Evolutionary conservation across 2,888 invertebrate genomes (phyloP), one percentile per base, ranked within the genome.

Genomic region (Synanthedon tipuliformis): DNA sequence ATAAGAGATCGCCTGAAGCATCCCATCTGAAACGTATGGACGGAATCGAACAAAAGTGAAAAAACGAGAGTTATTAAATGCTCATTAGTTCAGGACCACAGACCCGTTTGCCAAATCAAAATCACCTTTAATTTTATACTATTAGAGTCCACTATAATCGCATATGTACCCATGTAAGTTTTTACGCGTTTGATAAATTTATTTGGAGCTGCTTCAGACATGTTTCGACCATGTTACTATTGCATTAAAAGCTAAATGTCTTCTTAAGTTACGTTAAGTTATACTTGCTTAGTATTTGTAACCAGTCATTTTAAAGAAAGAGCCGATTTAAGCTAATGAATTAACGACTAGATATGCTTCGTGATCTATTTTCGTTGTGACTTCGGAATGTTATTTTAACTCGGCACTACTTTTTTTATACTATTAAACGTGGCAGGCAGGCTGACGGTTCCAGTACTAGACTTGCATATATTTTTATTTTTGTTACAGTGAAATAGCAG

Each of bases 11-110:
- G 80, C 83, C 79, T 60, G 65, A 68, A 78, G 83, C 78, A 57
- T 54, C 63, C 53, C 72, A 71, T 69, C 70, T 68, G 68, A 75
- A 71, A 68, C 65, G 65, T 74, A 76, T 73, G 70, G 71, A 71
- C 62, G 65, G 65, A 67, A 65, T 72, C 70, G 71, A 71, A 73
- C 65, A 57, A 61, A 62, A 64, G 67, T 64, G 61, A 64, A 73
- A 70, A 75, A 75, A 69, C 66, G 65, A 61, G 74, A 74, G 75
- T 75, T 81, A 83, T 82, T 83, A 83, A 80, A 82, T 78, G 61
- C 74, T 77, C 78, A 81, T 83, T 83, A 83, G 72, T 66, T 60
- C 61, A 68, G 67, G 73, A 78, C 72, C 73, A 69, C 71, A 60
- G 68, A 58, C 2, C 12, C 11, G 12, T 18, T 15, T 50, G 50